phyloP scores from a whole-genome alignment of 2,113 vertebrate genomes.

The Nannospalax galili region DNA sequence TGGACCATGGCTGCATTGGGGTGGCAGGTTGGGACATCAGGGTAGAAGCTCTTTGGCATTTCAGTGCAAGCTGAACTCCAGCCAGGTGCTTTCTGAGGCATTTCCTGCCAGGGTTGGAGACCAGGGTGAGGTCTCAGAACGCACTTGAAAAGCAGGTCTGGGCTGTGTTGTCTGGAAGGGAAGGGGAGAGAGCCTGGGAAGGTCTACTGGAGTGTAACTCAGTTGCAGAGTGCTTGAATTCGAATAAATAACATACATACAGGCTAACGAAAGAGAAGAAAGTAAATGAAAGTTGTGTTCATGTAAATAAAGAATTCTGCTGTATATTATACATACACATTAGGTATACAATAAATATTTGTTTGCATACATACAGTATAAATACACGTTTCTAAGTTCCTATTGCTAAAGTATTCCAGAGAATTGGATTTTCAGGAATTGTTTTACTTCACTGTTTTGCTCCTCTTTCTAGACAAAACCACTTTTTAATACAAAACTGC shows the following conservation, averaged over 20 bases:
- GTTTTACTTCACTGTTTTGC: neutral
- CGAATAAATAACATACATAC: neutral
- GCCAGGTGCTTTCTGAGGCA: neutral
- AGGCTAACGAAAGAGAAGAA: conserved; percentile 2
- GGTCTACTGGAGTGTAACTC: neutral
- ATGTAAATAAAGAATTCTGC: conserved; percentile 2
- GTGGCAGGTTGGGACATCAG: neutral
- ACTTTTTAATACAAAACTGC: conserved; percentile 27
- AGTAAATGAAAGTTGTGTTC: neutral
- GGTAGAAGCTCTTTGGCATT: neutral
- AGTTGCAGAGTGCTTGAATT: neutral
- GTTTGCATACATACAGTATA: neutral
- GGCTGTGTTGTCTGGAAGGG: conserved; percentile 39
- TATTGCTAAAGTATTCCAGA: conserved; percentile 36
- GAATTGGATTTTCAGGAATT: conserved; percentile 41
- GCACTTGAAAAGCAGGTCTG: conserved; percentile 16
- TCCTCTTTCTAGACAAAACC: neutral
- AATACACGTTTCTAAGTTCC: conserved; percentile 14
- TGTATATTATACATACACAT: neutral
- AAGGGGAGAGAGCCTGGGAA: conserved; percentile 17
- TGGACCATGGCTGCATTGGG: neutral
- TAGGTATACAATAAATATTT: conserved; percentile 18
- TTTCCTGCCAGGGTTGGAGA: neutral
- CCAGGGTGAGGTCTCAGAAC: neutral
- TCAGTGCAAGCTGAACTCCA: neutral